Percentiles rank a stretch among this genome's conserved stretches.
phyloP scores from a whole-genome alignment of 2,888 invertebrate species.

The Pollenia amentaria region DNA sequence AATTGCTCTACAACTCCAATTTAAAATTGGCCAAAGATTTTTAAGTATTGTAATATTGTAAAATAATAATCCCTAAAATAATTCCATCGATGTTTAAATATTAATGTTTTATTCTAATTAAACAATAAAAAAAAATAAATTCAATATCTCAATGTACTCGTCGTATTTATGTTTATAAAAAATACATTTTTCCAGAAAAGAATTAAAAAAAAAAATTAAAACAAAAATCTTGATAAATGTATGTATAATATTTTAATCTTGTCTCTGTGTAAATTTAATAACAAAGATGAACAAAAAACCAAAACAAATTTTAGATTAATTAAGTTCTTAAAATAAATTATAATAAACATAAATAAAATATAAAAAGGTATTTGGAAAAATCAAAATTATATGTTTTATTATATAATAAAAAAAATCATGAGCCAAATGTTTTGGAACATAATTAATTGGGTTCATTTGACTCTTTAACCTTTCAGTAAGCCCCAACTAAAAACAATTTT shows the following conservation, averaged over 20 bases:
- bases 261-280: slow-evolving; percentile 74
- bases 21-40: slow-evolving; percentile 27
- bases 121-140: slow-evolving; percentile 37
- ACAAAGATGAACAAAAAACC: slow-evolving; percentile 36
- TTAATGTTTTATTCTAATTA: slow-evolving; percentile 61
- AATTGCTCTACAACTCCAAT: not conserved
- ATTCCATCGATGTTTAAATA: slow-evolving; percentile 64
- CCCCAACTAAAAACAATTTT: too few species aligned
- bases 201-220: slow-evolving; percentile 28
- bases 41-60: slow-evolving; percentile 64
- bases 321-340: slow-evolving; percentile 74
- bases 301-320: slow-evolving; percentile 76
- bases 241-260: slow-evolving; percentile 76
- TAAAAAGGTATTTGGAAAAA: slow-evolving; percentile 63
- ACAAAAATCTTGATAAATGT: slow-evolving; percentile 59
- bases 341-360: slow-evolving; percentile 58
- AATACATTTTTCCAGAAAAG: slow-evolving; percentile 25
- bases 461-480: too few species aligned
- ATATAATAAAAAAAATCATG: too few species aligned
- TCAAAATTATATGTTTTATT: slow-evolving; percentile 40
- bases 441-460: too few species aligned
- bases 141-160: slow-evolving; percentile 71
- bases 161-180: slow-evolving; percentile 61
- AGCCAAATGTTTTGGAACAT: too few species aligned
- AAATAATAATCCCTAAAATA: slow-evolving; percentile 53